Evolutionary conservation across 2,888 invertebrate species (phyloP).

Genomic region (Dinocampus coccinellae): DNA sequence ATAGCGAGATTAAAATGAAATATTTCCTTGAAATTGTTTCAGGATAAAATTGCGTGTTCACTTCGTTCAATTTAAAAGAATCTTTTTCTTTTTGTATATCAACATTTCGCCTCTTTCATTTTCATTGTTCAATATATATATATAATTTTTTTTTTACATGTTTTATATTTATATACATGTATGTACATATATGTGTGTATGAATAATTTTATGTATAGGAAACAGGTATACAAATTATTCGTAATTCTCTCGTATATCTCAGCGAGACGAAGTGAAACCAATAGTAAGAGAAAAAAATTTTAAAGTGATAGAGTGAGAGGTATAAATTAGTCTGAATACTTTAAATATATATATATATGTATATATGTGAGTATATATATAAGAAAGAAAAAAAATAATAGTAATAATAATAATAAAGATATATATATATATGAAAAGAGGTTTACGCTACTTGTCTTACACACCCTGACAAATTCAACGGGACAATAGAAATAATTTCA

Average conservation of each 20-base stretch:
- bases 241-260: not conserved
- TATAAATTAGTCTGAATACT: no score
- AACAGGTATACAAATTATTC: not conserved
- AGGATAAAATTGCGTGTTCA: conserved; percentile 24
- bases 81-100: not conserved
- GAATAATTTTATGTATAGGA: not conserved
- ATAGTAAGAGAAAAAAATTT: not conserved
- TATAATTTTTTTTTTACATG: no score
- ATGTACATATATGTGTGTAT: no score
- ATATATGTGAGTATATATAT: not conserved
- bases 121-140: not conserved
- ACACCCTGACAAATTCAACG: conserved; percentile 66
- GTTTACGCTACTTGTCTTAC: conserved; percentile 65
- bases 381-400: not conserved
- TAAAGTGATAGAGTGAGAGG: not conserved
- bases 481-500: conserved; percentile 68
- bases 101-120: not conserved
- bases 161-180: no score
- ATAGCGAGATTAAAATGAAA: not conserved
- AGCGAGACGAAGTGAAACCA: not conserved
- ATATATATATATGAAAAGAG: conserved; percentile 22
- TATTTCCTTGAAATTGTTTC: conserved; percentile 6
- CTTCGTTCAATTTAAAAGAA: conserved; percentile 19
- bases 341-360: no score
- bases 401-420: no score